phyloP scores from a whole-genome alignment of 2,113 vertebrate species.

The Oncorhynchus tshawytscha region DNA sequence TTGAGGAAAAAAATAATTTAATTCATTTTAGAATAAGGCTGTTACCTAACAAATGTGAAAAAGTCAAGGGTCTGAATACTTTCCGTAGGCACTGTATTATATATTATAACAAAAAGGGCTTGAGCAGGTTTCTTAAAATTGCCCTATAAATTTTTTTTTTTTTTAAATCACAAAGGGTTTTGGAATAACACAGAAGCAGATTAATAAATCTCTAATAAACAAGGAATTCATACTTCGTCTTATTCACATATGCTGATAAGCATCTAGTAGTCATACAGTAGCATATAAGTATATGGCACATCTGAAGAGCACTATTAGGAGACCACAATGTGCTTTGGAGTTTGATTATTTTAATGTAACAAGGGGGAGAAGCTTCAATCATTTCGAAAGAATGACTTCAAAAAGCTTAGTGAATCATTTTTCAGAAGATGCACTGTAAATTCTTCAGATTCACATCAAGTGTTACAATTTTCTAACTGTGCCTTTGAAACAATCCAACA shows the following conservation, averaged over 20 bases:
- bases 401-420: constrained; percentile 38
- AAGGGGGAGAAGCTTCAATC: constrained; percentile 29
- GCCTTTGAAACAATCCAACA: constrained; percentile 30
- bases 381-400: constrained; percentile 48
- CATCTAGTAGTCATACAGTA: not conserved
- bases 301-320: not conserved
- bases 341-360: constrained; percentile 25
- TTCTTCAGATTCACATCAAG: constrained; percentile 49
- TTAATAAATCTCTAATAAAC: not conserved
- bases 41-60: too few relatives aligned
- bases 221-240: too few relatives aligned
- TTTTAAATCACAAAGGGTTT: too few relatives aligned
- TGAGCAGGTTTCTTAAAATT: not conserved
- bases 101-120: not conserved
- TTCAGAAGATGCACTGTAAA: constrained; percentile 69
- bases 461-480: constrained; percentile 29
- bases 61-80: too few relatives aligned
- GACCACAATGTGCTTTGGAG: not conserved
- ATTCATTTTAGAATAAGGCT: too few relatives aligned
- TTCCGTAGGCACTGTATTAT: too few relatives aligned
- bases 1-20: too few relatives aligned
- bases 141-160: too few relatives aligned
- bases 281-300: not conserved
- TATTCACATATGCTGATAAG: not conserved
- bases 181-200: not conserved